phyloP scores from a whole-genome alignment of 2,797 vertebrate genomes.

The Myoxocephalus aenaeus region DNA sequence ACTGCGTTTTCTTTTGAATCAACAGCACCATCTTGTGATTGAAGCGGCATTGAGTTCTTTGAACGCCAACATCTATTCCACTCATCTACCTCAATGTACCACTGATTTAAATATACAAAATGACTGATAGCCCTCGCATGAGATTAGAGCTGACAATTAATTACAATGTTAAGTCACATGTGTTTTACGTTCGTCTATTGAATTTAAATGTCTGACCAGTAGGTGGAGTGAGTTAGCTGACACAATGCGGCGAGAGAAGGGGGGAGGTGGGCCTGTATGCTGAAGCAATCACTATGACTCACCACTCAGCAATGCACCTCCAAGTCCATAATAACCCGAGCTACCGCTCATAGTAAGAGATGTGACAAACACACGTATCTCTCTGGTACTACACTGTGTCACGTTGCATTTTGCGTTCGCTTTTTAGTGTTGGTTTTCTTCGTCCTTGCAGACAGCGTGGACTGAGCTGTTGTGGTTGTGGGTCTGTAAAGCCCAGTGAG shows the following conservation, averaged over 20 bases:
- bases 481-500: slow-evolving; percentile 19
- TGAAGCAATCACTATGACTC: slow-evolving; percentile 75
- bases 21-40: slow-evolving; percentile 80
- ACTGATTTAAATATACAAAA: slow-evolving; percentile 13
- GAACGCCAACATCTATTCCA: background rate
- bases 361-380: slow-evolving; percentile 49
- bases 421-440: slow-evolving; percentile 14
- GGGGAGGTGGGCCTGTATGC: slow-evolving; percentile 39
- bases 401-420: background rate
- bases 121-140: background rate
- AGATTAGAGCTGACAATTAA: background rate
- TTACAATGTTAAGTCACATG: background rate
- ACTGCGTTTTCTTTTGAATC: slow-evolving; percentile 48
- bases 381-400: slow-evolving; percentile 13
- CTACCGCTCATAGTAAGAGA: slow-evolving; percentile 56
- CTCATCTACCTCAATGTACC: background rate
- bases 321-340: slow-evolving; percentile 66
- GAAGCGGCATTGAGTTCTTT: slow-evolving; percentile 18
- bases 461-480: slow-evolving; percentile 6
- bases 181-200: slow-evolving; percentile 3
- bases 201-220: slow-evolving; percentile 56
- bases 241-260: slow-evolving; percentile 38
- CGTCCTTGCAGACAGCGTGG: background rate
- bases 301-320: slow-evolving; percentile 73
- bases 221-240: slow-evolving; percentile 72